A percentile compares a stretch with the other conserved stretches of the same genome.
Evolutionary conservation across 2,888 invertebrate genomes (phyloP).

Genomic region (Drosophila eohydei): DNA sequence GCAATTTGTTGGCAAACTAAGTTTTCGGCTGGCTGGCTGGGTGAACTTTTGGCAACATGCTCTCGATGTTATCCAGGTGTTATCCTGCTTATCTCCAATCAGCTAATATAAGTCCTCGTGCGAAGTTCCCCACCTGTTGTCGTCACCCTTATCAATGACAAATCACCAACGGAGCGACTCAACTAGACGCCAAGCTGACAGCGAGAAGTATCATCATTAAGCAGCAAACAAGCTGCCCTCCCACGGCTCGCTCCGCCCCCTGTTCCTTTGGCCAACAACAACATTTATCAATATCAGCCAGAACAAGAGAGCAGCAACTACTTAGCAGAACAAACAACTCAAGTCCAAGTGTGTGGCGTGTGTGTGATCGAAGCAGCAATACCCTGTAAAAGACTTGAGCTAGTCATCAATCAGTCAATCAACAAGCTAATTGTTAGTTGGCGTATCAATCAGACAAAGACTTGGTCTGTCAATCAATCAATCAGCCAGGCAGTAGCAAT

Average conservation of each 20-base stretch:
- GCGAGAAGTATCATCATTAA: conserved; percentile 75
- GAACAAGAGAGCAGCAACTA: conserved; percentile 16
- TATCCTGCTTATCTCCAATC: conserved; percentile 35
- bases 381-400: background rate
- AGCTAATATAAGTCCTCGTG: conserved; percentile 44
- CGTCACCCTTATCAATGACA: conserved; percentile 66
- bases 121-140: conserved; percentile 36
- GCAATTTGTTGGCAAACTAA: conserved; percentile 18
- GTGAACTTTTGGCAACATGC: conserved; percentile 11
- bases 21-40: conserved; percentile 9
- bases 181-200: conserved; percentile 48
- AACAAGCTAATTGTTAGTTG: too few species aligned
- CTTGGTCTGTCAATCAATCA: background rate
- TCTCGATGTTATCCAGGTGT: conserved; percentile 25
- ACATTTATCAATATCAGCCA: conserved; percentile 68
- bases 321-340: conserved; percentile 12
- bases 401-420: too few species aligned
- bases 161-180: conserved; percentile 60
- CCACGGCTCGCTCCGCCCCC: background rate
- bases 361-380: background rate
- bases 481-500: background rate
- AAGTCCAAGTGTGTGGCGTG: background rate
- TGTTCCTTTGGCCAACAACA: conserved; percentile 3
- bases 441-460: background rate
- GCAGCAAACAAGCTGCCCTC: conserved; percentile 36